phyloP scores from a whole-genome alignment of 2,113 vertebrate species.

The Bufo gargarizans region DNA sequence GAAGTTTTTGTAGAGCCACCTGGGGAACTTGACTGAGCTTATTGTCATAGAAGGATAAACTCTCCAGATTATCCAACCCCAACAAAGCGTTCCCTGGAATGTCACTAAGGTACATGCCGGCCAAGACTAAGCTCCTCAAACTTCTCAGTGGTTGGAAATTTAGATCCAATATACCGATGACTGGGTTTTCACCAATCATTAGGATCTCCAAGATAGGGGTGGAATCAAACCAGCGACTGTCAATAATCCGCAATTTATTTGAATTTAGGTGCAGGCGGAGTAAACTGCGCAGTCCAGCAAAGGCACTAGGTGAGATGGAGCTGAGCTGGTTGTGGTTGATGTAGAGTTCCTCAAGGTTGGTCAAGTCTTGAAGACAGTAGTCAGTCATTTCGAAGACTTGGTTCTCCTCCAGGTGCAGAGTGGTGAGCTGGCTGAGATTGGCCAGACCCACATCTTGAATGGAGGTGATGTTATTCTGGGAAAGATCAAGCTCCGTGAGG shows the following conservation, averaged over 20 bases:
- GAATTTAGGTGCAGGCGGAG: constrained; percentile 96
- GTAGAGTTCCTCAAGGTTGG: constrained; percentile 94
- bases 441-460: constrained; percentile 90
- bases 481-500: constrained; percentile 94
- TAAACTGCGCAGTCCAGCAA: constrained; percentile 87
- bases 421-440: constrained; percentile 93
- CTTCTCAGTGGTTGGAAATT: constrained; percentile 92
- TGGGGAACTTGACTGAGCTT: constrained; percentile 88
- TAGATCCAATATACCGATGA: constrained; percentile 91
- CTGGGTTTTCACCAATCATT: constrained; percentile 98
- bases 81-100: constrained; percentile 94
- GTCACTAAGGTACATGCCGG: constrained; percentile 96
- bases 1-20: constrained; percentile 91
- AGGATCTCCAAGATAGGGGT: constrained; percentile 96
- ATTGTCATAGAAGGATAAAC: constrained; percentile 97
- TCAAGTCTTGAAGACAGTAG: constrained; percentile 90
- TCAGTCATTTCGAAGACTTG: constrained; percentile 93
- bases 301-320: constrained; percentile 89
- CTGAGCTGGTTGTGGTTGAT: constrained; percentile 98
- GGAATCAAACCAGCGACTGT: constrained; percentile 93
- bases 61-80: constrained; percentile 94
- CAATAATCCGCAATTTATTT: constrained; percentile 89
- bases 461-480: constrained; percentile 94
- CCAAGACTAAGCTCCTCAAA: constrained; percentile 91
- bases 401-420: constrained; percentile 96